Percentiles rank a stretch among this genome's conserved stretches.
Conservation (phyloP, 2,888 invertebrate genomes). For the Pandemis corylana region DNA sequence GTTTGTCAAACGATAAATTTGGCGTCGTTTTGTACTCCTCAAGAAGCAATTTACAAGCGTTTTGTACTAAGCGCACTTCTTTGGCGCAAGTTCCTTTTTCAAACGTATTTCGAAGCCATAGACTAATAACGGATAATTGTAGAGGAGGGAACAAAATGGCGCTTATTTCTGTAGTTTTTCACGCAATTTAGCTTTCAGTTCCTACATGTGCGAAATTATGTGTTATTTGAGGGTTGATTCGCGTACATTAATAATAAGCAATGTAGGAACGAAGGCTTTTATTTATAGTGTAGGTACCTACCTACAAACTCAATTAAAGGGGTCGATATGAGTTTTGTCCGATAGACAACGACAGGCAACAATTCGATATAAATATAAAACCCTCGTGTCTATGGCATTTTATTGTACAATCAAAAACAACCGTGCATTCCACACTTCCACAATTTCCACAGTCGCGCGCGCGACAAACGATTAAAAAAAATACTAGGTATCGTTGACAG, state of each 20-base stretch:
- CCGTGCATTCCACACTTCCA: not conserved
- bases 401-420: conserved; percentile 14
- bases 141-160: conserved; percentile 29
- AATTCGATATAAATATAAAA: not conserved
- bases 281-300: not conserved
- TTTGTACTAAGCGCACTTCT: no score
- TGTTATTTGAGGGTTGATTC: conserved; percentile 23
- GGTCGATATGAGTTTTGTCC: not conserved
- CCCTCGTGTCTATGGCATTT: not conserved
- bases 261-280: not conserved
- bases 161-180: conserved; percentile 34
- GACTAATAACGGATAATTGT: conserved; percentile 32
- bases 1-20: no score
- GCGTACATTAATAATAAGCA: conserved; percentile 13
- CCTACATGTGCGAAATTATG: conserved; percentile 24
- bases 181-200: conserved; percentile 35
- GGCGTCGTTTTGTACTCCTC: no score
- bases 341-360: not conserved
- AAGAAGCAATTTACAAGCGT: no score
- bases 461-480: conserved; percentile 57
- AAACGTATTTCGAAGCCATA: conserved; percentile 20
- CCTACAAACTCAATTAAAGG: not conserved
- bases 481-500: conserved; percentile 57
- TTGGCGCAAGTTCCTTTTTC: conserved; percentile 6
- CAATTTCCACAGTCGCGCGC: no score